Evolutionary conservation across 1,140 invertebrate species (phyloP), one percentile per base, ranked within the genome.

Genomic region (Atta colombica): DNA sequence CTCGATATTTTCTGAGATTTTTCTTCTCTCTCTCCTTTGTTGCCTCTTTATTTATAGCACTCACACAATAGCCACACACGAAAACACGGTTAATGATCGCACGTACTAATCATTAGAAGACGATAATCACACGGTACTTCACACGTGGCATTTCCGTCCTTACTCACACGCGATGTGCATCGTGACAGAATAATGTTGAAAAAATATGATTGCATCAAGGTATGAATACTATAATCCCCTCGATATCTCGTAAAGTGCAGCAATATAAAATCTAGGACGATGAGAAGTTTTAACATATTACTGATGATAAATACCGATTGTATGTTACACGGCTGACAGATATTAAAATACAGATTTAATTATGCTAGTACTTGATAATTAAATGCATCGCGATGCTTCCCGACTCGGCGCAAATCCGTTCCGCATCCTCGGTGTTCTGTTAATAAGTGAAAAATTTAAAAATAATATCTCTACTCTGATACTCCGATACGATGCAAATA

Each of bases 311-410:
- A 61, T 63, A 31, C 28, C 28, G 35, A 68, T 10, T 68, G 10
- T 16, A 21, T 66, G 65, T 12, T 61, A 61, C 14, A 14, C 28
- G 14, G 7, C 35, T 68, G 35, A 45, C n/a, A 68, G 31, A n/a
- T 68, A 45, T 68, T 68, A 68, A 68, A 45, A 45, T 68, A 68
- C 5, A 12, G 12, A 68, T 18, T 68, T 68, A 68, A 68, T 68
- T 68, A 16, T 5, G 65, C 12, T 1, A 21, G n/a, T 68, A 68
- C n/a, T 68, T 39, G 35, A 8, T 68, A 68, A 68, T 39, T 68
- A 68, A 39, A 68, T 35, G 28, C 3, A 28, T 66, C 31, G 31
- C 18, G 31, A 68, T 7, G 28, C n/a, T 39, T 4, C 10, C 18
- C 10, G 10, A 39, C 12, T 68, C 12, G 8, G n/a, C n/a, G 10